A percentile compares a stretch with the other conserved stretches of the same genome.
Evolutionary conservation across 2,888 invertebrate species (phyloP).

Genomic region (Protonemura montana): DNA sequence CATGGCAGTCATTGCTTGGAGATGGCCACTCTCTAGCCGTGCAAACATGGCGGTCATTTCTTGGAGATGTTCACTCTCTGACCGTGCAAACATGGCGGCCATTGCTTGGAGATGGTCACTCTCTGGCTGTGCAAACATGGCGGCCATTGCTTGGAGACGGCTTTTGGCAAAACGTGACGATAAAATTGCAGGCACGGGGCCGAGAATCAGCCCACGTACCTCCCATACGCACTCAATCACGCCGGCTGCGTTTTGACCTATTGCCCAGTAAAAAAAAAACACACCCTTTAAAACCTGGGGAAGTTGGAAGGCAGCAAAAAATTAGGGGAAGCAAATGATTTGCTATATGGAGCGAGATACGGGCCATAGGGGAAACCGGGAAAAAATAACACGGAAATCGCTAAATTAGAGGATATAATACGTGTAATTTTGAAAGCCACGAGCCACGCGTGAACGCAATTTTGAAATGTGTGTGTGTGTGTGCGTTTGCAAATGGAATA

Average conservation of each 20-base stretch:
- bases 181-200: not conserved
- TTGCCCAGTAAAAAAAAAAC: slow-evolving; percentile 12
- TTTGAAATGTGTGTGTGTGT: not conserved
- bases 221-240: not conserved
- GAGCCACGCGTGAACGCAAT: not conserved
- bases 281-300: not conserved
- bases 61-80: too few relatives aligned
- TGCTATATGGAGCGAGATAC: not conserved
- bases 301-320: not conserved
- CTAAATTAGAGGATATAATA: not conserved
- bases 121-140: too few relatives aligned
- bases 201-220: not conserved
- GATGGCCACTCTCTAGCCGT: too few relatives aligned
- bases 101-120: too few relatives aligned
- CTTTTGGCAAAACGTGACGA: not conserved
- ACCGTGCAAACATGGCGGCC: too few relatives aligned
- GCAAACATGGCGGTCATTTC: too few relatives aligned
- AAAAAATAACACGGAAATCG: not conserved
- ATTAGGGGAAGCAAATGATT: not conserved
- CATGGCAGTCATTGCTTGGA: too few relatives aligned
- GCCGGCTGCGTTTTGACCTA: not conserved
- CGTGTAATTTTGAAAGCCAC: not conserved
- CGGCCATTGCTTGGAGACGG: too few relatives aligned
- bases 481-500: not conserved
- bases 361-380: not conserved